Percentiles rank a stretch among this genome's conserved stretches.
phyloP scores from a whole-genome alignment of 1,140 invertebrate species.

The Sipha flava region DNA sequence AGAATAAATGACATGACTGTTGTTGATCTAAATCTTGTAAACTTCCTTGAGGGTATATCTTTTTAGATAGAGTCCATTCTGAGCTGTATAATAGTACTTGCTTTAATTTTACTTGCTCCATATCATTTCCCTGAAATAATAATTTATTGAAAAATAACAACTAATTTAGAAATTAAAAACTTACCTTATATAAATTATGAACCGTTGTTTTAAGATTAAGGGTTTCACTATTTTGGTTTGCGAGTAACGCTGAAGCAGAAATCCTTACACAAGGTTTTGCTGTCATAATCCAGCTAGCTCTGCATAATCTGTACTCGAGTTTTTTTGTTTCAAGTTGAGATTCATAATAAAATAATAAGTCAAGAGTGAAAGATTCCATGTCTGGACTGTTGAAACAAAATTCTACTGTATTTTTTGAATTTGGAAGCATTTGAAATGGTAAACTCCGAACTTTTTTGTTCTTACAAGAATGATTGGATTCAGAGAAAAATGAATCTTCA shows the following conservation, averaged over 20 bases:
- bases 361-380: background rate
- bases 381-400: conserved; percentile 23
- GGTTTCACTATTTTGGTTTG: conserved; percentile 13
- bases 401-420: conserved; percentile 14
- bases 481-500: conserved; percentile 12
- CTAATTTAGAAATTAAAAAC: background rate
- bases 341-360: conserved; percentile 28
- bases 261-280: conserved; percentile 17
- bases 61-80: conserved; percentile 4
- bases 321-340: conserved; percentile 20
- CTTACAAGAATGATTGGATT: background rate
- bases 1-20: conserved; percentile 19
- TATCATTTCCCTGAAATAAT: conserved; percentile 23
- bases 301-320: conserved; percentile 7
- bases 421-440: background rate
- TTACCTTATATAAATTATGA: conserved; percentile 19
- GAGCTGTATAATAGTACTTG: background rate
- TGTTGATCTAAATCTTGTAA: background rate
- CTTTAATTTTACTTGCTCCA: conserved; percentile 16
- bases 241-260: conserved; percentile 6
- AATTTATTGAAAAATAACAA: background rate
- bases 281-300: conserved; percentile 5
- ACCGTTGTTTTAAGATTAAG: conserved; percentile 17
- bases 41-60: background rate
- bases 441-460: conserved; percentile 11